These are phyloP conservation scores for Upupa epops DNA, from an alignment of 2,113 vertebrate genomes.

Conservation along the genomic window DNA sequence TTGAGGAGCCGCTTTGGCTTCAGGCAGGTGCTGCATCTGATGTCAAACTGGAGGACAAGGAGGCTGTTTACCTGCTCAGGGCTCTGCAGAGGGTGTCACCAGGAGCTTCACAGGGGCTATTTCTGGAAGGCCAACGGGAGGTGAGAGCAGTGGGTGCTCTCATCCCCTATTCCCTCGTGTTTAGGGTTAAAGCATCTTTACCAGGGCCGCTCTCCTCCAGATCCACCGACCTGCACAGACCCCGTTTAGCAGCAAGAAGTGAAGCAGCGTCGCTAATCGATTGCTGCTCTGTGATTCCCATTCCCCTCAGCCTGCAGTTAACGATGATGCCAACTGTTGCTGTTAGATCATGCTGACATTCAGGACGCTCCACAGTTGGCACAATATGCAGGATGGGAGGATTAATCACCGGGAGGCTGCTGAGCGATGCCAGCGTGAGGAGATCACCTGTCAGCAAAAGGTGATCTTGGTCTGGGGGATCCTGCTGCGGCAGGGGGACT, in stretches of 20 bases:
- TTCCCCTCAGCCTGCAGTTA: conserved; percentile 29
- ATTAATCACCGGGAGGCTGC: not conserved
- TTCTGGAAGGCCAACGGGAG: not conserved
- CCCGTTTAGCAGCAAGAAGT: not conserved
- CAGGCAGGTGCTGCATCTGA: not conserved
- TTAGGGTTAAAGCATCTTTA: not conserved
- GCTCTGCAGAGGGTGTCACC: not conserved
- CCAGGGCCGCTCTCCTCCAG: not conserved
- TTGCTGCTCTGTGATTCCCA: conserved; percentile 2
- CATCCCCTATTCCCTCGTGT: not conserved
- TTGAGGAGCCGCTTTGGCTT: not conserved
- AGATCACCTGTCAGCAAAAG: no score
- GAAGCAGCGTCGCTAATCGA: not conserved
- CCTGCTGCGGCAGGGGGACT: no score
- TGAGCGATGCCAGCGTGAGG: not conserved
- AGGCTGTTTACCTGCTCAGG: not conserved
- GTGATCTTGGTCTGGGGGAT: no score
- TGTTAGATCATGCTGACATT: conserved; percentile 17
- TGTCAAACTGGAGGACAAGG: not conserved
- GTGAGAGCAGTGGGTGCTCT: fast-evolving
- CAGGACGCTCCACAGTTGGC: not conserved
- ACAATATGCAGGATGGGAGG: not conserved
- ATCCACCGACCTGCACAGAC: no score
- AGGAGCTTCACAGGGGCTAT: not conserved
- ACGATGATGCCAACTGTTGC: conserved; percentile 33